Evolutionary conservation across 2,888 invertebrate genomes (phyloP).

Genomic region (Torymus texanus): DNA sequence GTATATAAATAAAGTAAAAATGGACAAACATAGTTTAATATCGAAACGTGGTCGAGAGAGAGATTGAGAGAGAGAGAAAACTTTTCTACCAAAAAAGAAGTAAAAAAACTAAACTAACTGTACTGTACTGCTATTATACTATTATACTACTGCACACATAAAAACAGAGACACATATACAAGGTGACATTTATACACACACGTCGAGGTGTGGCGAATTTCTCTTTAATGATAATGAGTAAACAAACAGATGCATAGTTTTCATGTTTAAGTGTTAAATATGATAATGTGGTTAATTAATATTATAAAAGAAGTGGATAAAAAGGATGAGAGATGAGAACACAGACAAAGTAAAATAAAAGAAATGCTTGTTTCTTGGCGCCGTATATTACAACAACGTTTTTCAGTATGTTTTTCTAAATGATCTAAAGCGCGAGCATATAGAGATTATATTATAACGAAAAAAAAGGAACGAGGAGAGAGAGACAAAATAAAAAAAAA

Average conservation of each 20-base stretch:
- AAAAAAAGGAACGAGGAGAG: background rate
- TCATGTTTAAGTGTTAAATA: conserved; percentile 35
- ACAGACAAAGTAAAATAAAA: conserved; percentile 8
- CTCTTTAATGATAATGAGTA: conserved; percentile 2
- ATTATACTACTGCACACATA: conserved; percentile 8
- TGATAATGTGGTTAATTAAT: conserved; percentile 8
- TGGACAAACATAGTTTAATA: conserved; percentile 33
- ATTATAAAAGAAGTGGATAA: conserved; percentile 22
- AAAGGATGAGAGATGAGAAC: conserved; percentile 51
- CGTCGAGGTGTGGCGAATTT: conserved; percentile 19
- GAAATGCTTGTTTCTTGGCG: conserved; percentile 49
- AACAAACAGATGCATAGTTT: conserved; percentile 31
- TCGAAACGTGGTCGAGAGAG: conserved; percentile 21
- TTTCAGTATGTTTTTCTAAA: conserved; percentile 47
- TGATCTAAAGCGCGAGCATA: conserved; percentile 28
- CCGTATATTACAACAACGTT: conserved; percentile 52
- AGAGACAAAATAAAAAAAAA: background rate
- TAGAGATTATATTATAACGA: conserved; percentile 32
- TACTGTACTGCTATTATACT: too few relatives aligned
- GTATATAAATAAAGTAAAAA: conserved; percentile 5
- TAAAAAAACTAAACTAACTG: too few relatives aligned
- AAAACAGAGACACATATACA: conserved; percentile 17
- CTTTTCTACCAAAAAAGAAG: conserved; percentile 39
- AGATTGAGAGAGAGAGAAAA: background rate
- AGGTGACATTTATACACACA: background rate